These are phyloP conservation scores for Schizotus pectinicornis DNA, from an alignment of 2,888 invertebrate genomes.

Conservation along the genomic window DNA sequence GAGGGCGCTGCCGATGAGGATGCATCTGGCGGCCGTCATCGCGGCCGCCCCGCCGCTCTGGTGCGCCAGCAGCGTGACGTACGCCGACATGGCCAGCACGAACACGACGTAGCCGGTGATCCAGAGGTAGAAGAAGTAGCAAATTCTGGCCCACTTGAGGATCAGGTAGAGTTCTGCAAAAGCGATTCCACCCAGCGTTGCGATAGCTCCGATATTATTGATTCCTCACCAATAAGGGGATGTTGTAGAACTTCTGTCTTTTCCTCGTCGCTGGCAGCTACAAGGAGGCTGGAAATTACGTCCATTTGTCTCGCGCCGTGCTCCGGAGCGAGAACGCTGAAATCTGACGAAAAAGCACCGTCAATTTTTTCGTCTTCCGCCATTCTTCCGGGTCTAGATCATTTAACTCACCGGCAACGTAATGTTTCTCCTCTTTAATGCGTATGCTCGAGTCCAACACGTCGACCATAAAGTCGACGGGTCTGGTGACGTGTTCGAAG, in stretches of 20 bases:
- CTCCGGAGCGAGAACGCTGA: slow-evolving; percentile 53
- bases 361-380: neutral
- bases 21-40: slow-evolving; percentile 41
- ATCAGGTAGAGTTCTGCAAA: slow-evolving; percentile 40
- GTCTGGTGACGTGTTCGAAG: slow-evolving; percentile 52
- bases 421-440: slow-evolving; percentile 41
- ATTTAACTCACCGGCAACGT: slow-evolving; percentile 37
- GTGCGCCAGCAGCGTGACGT: slow-evolving; percentile 45
- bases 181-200: neutral
- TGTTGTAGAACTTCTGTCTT: slow-evolving; percentile 58
- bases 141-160: slow-evolving; percentile 62
- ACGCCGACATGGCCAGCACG: slow-evolving; percentile 56
- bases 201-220: neutral
- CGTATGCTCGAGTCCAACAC: slow-evolving; percentile 51
- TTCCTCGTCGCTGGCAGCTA: slow-evolving; percentile 53
- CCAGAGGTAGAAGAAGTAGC: slow-evolving; percentile 59
- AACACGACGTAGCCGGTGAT: slow-evolving; percentile 55
- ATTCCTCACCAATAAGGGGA: slow-evolving; percentile 55
- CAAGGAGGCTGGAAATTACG: slow-evolving; percentile 56
- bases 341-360: slow-evolving; percentile 46
- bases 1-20: slow-evolving; percentile 46
- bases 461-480: slow-evolving; percentile 51
- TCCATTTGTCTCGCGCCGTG: slow-evolving; percentile 56
- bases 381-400: neutral
- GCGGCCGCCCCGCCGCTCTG: slow-evolving; percentile 31